Conservation (phyloP, 2,888 invertebrate genomes). For the Orchestes rusci region DNA sequence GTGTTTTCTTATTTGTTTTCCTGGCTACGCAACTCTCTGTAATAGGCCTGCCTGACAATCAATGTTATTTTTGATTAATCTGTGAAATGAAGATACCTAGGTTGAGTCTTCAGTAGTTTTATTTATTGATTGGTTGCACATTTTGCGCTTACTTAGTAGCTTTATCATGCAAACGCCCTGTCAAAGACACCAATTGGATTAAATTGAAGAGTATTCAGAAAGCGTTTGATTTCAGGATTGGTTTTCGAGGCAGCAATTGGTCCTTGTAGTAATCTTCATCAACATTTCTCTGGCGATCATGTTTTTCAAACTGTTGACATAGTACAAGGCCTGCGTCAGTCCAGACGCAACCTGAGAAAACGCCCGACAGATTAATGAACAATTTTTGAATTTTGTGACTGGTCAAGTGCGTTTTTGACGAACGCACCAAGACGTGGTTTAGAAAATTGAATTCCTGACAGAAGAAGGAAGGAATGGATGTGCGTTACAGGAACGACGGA, state of each 20-base stretch:
- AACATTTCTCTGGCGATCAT: slow-evolving; percentile 91
- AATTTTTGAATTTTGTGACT: slow-evolving; percentile 14
- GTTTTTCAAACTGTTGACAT: slow-evolving; percentile 94
- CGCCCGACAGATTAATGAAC: slow-evolving; percentile 8
- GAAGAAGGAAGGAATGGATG: neutral
- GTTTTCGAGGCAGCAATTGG: slow-evolving; percentile 92
- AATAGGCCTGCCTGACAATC: slow-evolving; percentile 15
- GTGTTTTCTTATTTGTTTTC: slow-evolving; percentile 19
- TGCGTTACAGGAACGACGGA: neutral
- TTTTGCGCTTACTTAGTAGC: too few species aligned
- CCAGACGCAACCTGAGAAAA: slow-evolving; percentile 27
- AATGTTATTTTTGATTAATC: slow-evolving; percentile 17
- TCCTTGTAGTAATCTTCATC: slow-evolving; percentile 87
- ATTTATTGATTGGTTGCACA: too few species aligned
- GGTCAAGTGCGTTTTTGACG: slow-evolving; percentile 12
- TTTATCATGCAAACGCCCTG: too few species aligned
- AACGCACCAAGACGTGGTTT: slow-evolving; percentile 13
- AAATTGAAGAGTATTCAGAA: too few species aligned
- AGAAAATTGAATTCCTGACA: neutral
- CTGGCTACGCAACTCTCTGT: slow-evolving; percentile 13
- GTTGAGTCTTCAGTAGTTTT: too few species aligned
- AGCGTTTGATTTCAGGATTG: slow-evolving; percentile 78
- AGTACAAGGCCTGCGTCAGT: slow-evolving; percentile 55
- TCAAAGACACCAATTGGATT: too few species aligned
- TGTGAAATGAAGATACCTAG: slow-evolving; percentile 35